Percentiles rank a stretch among this genome's conserved stretches.
These are phyloP conservation scores for Pilophorus perplexus DNA, from an alignment of 2,888 invertebrate species.

Conservation along the genomic window DNA sequence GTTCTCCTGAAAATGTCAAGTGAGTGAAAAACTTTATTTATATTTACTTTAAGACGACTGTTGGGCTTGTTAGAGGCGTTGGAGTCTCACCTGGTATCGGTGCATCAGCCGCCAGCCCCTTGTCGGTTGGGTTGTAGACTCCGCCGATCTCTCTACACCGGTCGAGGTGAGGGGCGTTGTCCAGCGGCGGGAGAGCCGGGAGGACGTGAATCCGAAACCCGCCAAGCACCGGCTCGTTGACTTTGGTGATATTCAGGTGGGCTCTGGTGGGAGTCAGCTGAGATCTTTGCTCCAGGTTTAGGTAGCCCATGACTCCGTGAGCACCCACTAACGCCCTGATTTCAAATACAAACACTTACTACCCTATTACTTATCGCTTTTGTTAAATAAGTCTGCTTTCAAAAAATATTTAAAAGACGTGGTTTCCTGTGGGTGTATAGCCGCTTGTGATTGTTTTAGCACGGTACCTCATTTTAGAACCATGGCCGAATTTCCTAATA, in stretches of 20 bases:
- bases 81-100: conserved; percentile 46
- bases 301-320: conserved; percentile 75
- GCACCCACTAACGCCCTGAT: conserved; percentile 69
- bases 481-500: no score
- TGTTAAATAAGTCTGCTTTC: no score
- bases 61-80: not conserved
- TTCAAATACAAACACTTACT: no score
- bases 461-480: no score
- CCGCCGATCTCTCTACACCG: conserved; percentile 69
- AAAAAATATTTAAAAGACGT: no score
- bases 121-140: conserved; percentile 70
- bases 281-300: conserved; percentile 64
- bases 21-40: no score
- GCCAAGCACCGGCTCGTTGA: conserved; percentile 54
- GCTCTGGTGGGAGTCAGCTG: conserved; percentile 81
- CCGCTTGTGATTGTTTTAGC: no score
- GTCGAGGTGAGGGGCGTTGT: conserved; percentile 54
- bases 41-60: no score
- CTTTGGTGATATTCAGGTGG: conserved; percentile 60
- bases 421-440: no score
- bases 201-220: conserved; percentile 70
- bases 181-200: conserved; percentile 62
- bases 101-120: conserved; percentile 47
- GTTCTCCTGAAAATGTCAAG: conserved; percentile 61
- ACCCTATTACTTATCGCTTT: no score